Base-by-base conservation (phyloP, 2,888 invertebrate genomes). In the Noctuana brunneofusca region DNA sequence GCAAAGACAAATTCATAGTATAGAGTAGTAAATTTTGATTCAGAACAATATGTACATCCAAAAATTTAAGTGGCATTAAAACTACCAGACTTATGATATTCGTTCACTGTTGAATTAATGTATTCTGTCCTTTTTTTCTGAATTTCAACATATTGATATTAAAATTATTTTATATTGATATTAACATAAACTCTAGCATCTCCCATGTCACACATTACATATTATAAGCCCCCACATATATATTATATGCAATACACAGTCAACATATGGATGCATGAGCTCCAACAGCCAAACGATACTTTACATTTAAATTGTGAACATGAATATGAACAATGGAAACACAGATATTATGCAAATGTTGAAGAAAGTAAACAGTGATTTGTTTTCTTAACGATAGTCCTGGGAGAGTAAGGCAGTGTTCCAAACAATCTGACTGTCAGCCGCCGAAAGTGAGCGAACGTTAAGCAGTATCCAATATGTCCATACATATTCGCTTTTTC, bases 221-320 rank as follows among this genome's bases (percentile, higher is more conserved):
- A 18, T 9, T 49, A 59, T 43, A 11, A 22, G 5, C 53, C 52
- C 52, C 57, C 59, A 59, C 53, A 53, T 59, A 16, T 20, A 12
- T 18, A 46, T 20, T 3, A 20, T 2, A 53, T 14, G 24, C 46
- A 46, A 59, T 53, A 22, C 53, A 59, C 53, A 46, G 20, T 59
- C 59, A 43, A 59, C 18, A 1, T 58, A 52, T 27, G 35, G 58
- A 58, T 58, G 58, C 58, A 58, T 50, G 27, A 48, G 20, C 50
- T 52, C 50, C 50, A 52, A 41, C 46, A 59, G 52, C 53, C 53
- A 46, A 1, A 59, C 20, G 14, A 59, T 24, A 18, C 18, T 24
- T 32, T 35, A 35, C 58, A 48, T 52, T 32, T 46, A 52, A 46
- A 46, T 43, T 18, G 22, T 59, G 52, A 59, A 14, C 6, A 16